Base-by-base conservation (phyloP, 2,113 vertebrate genomes). In the Mugil cephalus region DNA sequence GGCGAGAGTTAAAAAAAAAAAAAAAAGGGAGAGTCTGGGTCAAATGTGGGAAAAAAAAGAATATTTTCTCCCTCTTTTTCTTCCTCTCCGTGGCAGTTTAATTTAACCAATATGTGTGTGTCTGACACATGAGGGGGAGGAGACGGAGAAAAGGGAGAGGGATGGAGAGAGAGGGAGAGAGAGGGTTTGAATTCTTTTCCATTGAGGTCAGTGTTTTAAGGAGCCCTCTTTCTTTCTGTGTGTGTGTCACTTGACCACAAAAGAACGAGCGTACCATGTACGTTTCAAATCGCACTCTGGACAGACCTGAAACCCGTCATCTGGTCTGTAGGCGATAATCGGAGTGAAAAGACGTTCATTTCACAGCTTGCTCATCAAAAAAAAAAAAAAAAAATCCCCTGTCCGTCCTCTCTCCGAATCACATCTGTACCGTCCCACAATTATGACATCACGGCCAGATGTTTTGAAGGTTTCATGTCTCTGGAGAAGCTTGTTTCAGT, bases 61-160 rank as follows among this genome's bases (percentile, higher is more conserved):
- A 69, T 21, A 50, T 50, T 55, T 47, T 69, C 48, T 59, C 48
- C 60, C 40, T 60, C 47, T 66, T 53, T 67, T 63, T 54, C 52
- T 19, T 67, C 53, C 78, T 51, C 82, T 53, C 77, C 74, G 84
- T 89, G 87, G 84, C 83, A 84, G 35, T 85, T 84, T 89, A 90
- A 90, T 91, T 73, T 85, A 90, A 88, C 61, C 87, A 89, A 77
- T 87, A 85, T 91, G 88, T 89, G 79, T 47, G 72, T 60, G 76
- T 82, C 46, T 80, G 64, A 77, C 87, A 79, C 83, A 83, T 58
- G 47, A 84, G 87, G 87, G 74, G 88, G 87, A 80, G 86, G 87
- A 83, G 86, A 79, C 15, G 8, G 47, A 55, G 73, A 62, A 1
- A n/a, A 54, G 17, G 45, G 58, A 47, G 66, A 51, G 38, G 11